A percentile compares a stretch with the other conserved stretches of the same genome.
phyloP scores from a whole-genome alignment of 2,888 invertebrate species.

The Barypeithes pellucidus region DNA sequence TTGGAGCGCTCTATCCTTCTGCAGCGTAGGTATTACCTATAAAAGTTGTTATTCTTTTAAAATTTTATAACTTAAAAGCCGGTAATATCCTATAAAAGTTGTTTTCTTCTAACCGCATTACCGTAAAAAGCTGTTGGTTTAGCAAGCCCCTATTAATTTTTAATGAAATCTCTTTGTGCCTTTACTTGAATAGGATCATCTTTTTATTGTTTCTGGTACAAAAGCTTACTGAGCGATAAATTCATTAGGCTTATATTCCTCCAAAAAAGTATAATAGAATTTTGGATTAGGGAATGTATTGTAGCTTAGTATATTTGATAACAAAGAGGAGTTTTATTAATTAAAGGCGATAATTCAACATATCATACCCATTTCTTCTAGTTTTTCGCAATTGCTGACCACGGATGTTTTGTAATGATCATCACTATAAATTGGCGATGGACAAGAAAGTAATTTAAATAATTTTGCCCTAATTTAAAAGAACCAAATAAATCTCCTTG shows the following conservation, averaged over 20 bases:
- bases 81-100: neutral
- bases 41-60: neutral
- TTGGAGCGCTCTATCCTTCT: too few species aligned
- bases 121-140: constrained; percentile 20
- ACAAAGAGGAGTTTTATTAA: neutral
- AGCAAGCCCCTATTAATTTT: constrained; percentile 25
- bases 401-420: too few species aligned
- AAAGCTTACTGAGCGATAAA: constrained; percentile 18
- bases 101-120: constrained; percentile 5
- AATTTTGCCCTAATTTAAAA: too few species aligned
- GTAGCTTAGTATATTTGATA: neutral
- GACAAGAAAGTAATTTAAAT: too few species aligned
- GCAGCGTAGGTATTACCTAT: too few species aligned
- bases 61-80: neutral
- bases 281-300: constrained; percentile 3
- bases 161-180: constrained; percentile 37
- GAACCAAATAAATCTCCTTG: too few species aligned
- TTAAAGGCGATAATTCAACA: neutral
- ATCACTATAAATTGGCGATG: too few species aligned
- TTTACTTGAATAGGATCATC: constrained; percentile 27
- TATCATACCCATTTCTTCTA: too few species aligned
- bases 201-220: constrained; percentile 32
- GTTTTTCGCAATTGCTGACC: too few species aligned
- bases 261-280: neutral
- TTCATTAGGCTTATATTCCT: constrained; percentile 7